Conservation (phyloP, 1,140 invertebrate species). For the Choristoneura fumiferana region DNA sequence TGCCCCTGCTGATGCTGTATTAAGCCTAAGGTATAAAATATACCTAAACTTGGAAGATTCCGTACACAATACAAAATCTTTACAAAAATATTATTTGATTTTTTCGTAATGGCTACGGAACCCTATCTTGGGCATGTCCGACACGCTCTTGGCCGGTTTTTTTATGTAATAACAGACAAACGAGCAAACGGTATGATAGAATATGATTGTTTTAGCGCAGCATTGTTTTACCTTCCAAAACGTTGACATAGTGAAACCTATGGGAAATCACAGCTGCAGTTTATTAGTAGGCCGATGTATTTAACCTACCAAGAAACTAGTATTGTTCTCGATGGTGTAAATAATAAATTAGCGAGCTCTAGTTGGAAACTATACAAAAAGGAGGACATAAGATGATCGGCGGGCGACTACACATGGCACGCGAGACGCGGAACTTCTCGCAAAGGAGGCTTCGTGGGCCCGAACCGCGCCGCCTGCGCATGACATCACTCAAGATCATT, state of each 20-base stretch:
- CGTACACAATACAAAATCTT: too few relatives aligned
- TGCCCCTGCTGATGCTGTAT: too few relatives aligned
- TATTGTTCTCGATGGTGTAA: background rate
- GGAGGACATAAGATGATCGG: conserved; percentile 1
- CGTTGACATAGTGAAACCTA: background rate
- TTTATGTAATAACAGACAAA: too few relatives aligned
- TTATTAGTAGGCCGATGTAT: background rate
- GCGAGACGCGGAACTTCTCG: conserved; percentile 3
- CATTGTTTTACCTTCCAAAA: too few relatives aligned
- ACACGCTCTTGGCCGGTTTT: too few relatives aligned
- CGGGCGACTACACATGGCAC: conserved; percentile 12
- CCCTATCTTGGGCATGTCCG: too few relatives aligned
- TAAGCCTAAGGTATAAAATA: too few relatives aligned
- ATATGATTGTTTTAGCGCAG: too few relatives aligned
- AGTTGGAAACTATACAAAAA: conserved; percentile 10
- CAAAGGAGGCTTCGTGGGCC: background rate
- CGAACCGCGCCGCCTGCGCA: background rate
- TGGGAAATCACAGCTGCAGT: background rate
- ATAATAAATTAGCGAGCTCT: conserved; percentile 14
- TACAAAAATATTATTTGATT: too few relatives aligned
- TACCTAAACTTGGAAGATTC: too few relatives aligned
- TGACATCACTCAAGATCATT: conserved; percentile 13
- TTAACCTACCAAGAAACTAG: conserved; percentile 4
- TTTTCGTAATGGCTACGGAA: too few relatives aligned
- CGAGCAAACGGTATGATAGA: too few relatives aligned